Conservation (phyloP, 2,797 vertebrate genomes). For the Bradypodion pumilum region DNA sequence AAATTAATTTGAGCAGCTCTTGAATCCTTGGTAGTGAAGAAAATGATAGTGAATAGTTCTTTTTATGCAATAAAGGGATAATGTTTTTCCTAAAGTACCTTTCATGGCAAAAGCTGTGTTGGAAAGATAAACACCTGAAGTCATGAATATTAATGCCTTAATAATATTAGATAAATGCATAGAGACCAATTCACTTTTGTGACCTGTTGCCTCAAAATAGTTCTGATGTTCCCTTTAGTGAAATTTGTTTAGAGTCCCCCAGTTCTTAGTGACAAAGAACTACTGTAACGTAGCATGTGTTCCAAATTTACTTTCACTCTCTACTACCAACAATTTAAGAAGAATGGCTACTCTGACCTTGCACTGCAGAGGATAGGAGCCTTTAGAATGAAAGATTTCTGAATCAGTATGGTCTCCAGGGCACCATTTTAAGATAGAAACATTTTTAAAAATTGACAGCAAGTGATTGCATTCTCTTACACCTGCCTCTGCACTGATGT, state of each 20-base stretch:
- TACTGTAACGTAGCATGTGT: background rate
- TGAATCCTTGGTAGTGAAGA: conserved; percentile 44
- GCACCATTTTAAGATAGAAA: background rate
- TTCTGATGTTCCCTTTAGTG: background rate
- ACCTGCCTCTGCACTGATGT: background rate
- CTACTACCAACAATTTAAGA: background rate
- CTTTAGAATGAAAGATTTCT: background rate
- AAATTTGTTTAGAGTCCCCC: conserved; percentile 12
- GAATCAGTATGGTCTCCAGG: background rate
- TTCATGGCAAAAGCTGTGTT: conserved; percentile 13
- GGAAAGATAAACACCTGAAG: conserved; percentile 26
- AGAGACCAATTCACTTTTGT: conserved; percentile 18
- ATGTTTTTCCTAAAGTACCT: background rate
- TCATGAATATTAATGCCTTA: conserved; percentile 43
- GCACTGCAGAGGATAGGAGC: background rate
- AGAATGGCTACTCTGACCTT: conserved; percentile 11
- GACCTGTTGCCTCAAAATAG: conserved; percentile 12
- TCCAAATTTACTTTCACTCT: background rate
- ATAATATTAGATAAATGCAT: conserved; percentile 43
- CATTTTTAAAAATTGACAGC: background rate
- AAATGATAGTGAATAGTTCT: conserved; percentile 34
- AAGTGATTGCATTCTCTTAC: conserved; percentile 5
- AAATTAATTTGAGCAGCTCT: conserved; percentile 46
- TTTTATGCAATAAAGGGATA: conserved; percentile 46
- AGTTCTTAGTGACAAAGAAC: conserved; percentile 23